Conservation (phyloP, 2,888 invertebrate genomes). For the Anarsia innoxiella region DNA sequence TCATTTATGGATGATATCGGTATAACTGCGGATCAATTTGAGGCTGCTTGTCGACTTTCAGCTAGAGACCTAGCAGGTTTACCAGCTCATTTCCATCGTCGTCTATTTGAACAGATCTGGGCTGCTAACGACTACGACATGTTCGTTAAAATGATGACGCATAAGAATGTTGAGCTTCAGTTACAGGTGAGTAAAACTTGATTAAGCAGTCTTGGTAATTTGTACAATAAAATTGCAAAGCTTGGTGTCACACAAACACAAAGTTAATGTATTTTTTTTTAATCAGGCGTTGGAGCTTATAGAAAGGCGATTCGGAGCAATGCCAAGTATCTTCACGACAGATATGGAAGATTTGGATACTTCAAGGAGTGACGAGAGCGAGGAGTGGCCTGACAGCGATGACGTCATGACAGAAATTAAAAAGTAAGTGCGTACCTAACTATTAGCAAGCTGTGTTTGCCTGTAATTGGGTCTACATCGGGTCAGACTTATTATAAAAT, state of each 20-base stretch:
- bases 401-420: constrained; percentile 78
- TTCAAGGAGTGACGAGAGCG: constrained; percentile 45
- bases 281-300: constrained; percentile 89
- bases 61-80: constrained; percentile 64
- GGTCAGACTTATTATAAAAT: too few species aligned
- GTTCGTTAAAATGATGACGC: constrained; percentile 94
- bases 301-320: constrained; percentile 83
- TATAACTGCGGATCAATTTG: constrained; percentile 91
- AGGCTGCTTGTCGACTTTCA: constrained; percentile 80
- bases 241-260: too few species aligned
- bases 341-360: constrained; percentile 52
- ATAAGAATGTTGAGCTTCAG: constrained; percentile 93
- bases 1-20: constrained; percentile 95
- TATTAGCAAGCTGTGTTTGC: too few species aligned
- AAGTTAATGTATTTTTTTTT: too few species aligned
- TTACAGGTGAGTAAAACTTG: constrained; percentile 77
- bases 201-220: too few species aligned
- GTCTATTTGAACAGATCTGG: constrained; percentile 86
- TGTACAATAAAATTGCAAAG: too few species aligned
- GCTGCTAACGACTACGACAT: constrained; percentile 94
- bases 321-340: constrained; percentile 77
- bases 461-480: too few species aligned
- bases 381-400: constrained; percentile 62
- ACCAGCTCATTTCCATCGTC: constrained; percentile 76
- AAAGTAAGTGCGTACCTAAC: too few species aligned